These are phyloP conservation scores for Hepsetus odoe DNA, from an alignment of 2,113 vertebrate species.

Conservation along the genomic window DNA sequence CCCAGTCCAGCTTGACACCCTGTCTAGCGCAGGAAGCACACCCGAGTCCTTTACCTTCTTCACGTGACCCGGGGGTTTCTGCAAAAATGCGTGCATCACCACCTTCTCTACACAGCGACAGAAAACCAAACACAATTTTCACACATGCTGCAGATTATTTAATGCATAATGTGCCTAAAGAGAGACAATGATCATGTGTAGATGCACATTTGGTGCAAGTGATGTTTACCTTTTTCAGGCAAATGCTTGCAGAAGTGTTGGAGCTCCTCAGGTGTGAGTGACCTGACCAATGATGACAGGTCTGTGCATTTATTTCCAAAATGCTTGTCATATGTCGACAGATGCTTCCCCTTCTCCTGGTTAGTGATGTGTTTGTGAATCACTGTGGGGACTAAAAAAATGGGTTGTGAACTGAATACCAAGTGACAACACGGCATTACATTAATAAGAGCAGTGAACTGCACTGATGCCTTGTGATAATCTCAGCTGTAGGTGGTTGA, in stretches of 20 bases:
- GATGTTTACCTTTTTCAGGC: constrained; percentile 67
- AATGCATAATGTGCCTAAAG: no score
- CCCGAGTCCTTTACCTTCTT: constrained; percentile 38
- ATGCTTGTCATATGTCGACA: constrained; percentile 73
- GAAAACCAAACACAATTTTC: neutral
- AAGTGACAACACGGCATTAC: neutral
- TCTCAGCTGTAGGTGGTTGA: no score
- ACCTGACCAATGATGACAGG: constrained; percentile 63
- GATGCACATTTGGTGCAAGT: neutral
- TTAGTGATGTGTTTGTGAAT: constrained; percentile 66
- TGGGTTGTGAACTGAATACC: neutral
- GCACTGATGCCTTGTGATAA: no score
- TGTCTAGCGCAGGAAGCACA: constrained; percentile 30
- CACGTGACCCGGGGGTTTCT: constrained; percentile 15
- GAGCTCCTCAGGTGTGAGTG: constrained; percentile 68
- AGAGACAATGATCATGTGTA: no score
- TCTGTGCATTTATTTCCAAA: constrained; percentile 68
- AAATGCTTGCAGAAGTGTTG: constrained; percentile 62
- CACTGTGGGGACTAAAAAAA: constrained; percentile 74
- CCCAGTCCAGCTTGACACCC: constrained; percentile 56
- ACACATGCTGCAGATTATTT: neutral
- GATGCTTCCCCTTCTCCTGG: constrained; percentile 63
- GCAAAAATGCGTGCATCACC: constrained; percentile 46
- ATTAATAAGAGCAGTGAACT: no score
- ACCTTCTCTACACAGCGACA: constrained; percentile 17